phyloP scores from a whole-genome alignment of 2,797 vertebrate genomes.

The Rhynchonycteris naso region DNA sequence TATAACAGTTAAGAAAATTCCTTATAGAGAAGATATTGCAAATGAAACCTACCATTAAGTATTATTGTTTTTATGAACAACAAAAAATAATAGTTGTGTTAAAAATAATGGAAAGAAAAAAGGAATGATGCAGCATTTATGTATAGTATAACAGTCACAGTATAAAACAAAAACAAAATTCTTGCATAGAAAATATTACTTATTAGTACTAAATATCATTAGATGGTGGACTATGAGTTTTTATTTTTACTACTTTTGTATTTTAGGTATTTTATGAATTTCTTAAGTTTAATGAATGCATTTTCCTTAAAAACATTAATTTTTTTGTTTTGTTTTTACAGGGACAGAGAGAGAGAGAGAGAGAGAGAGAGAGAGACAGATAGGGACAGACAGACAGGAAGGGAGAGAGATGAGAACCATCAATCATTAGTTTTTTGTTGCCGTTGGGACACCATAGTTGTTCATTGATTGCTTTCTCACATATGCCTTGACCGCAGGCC shows the following conservation, averaged over 20 bases:
- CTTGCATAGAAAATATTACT: background rate
- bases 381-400: no score
- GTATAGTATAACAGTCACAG: background rate
- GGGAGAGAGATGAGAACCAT: no score
- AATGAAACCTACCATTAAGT: background rate
- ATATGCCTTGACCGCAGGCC: no score
- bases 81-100: background rate
- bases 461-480: no score
- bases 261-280: background rate
- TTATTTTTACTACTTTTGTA: constrained; percentile 4
- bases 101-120: background rate
- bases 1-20: background rate
- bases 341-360: no score
- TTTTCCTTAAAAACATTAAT: background rate
- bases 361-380: no score
- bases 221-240: background rate
- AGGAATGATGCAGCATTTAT: background rate
- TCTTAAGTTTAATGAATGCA: background rate
- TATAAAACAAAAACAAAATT: background rate
- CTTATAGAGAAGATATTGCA: background rate
- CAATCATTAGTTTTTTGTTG: no score
- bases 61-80: background rate
- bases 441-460: no score
- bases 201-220: background rate
- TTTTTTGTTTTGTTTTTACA: background rate